A percentile compares a stretch with the other conserved stretches of the same genome.
Evolutionary conservation across 2,113 vertebrate species (phyloP).

Genomic region (Paedocypris sp.): DNA sequence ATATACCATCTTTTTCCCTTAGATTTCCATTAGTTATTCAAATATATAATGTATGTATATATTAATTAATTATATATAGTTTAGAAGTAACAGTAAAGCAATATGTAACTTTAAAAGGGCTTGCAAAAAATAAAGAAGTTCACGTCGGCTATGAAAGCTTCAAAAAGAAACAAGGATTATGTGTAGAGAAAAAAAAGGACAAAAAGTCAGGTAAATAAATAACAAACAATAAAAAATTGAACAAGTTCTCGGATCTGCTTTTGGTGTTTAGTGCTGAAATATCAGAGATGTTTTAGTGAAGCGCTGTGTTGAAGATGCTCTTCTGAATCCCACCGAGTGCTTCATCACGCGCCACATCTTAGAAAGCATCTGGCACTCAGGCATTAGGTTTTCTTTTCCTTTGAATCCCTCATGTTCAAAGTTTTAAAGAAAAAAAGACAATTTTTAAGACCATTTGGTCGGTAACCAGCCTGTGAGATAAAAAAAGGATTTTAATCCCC

Average conservation of each 20-base stretch:
- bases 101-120: too few species aligned
- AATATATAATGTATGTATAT: not conserved
- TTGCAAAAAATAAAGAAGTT: too few species aligned
- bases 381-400: too few species aligned
- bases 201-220: not conserved
- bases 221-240: not conserved
- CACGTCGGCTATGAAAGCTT: not conserved
- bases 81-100: too few species aligned
- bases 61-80: not conserved
- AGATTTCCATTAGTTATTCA: too few species aligned
- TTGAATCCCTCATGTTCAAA: too few species aligned
- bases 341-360: not conserved
- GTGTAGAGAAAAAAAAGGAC: not conserved
- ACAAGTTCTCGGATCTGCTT: not conserved
- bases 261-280: not conserved
- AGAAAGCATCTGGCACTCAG: slow-evolving; percentile 11
- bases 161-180: not conserved
- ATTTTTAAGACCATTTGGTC: too few species aligned
- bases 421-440: too few species aligned
- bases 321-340: not conserved
- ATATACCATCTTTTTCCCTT: too few species aligned
- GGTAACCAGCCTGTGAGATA: too few species aligned
- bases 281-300: not conserved
- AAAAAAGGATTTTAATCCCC: slow-evolving; percentile 65
- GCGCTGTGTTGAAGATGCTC: not conserved